Evolutionary conservation across 92 coral and sea anemone genomes (phyloP), one percentile per base, ranked within the genome.

Genomic region (Chrysogorgia sp.): DNA sequence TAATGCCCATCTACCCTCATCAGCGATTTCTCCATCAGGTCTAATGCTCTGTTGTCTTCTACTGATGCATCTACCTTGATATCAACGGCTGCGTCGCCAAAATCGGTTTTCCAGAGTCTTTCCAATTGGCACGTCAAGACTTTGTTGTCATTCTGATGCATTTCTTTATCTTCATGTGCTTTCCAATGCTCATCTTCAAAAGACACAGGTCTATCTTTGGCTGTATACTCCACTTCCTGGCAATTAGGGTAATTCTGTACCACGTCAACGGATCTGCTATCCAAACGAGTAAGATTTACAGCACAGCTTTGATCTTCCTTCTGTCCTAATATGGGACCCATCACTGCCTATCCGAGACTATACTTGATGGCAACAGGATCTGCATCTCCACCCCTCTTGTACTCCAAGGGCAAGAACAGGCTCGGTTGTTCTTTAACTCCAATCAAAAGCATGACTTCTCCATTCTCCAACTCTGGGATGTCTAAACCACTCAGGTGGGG

Each of bases 1-100:
- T n/a, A n/a, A n/a, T n/a, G n/a, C n/a, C n/a, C n/a, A n/a, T n/a
- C n/a, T n/a, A n/a, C n/a, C n/a, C n/a, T 60, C 10, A 76, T 59
- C 35, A 41, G 61, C n/a, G n/a, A n/a, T n/a, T n/a, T n/a, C n/a
- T 87, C 82, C 85, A 83, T 71, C 29, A 34, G 63, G 23, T 61
- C 30, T 37, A 87, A 43, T 3, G 88, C 91, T 37, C 74, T 74
- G 70, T 75, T 64, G 34, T 86, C 86, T 59, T 75, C 86, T 10
- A 65, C 22, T 32, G 90, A 86, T 83, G 56, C 77, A 1, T 56
- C 35, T 6, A 52, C 59, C 59, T 52, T 52, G 19, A 40, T 63
- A 30, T 49, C 22, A 15, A 34, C 52, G 30, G 55, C 37, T 21
- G 72, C 53, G 4, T 79, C 81, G 9, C 63, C 81, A 30, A 82